These are phyloP conservation scores for Argyrosomus japonicus DNA, from an alignment of 2,113 vertebrate genomes.

Conservation along the genomic window DNA sequence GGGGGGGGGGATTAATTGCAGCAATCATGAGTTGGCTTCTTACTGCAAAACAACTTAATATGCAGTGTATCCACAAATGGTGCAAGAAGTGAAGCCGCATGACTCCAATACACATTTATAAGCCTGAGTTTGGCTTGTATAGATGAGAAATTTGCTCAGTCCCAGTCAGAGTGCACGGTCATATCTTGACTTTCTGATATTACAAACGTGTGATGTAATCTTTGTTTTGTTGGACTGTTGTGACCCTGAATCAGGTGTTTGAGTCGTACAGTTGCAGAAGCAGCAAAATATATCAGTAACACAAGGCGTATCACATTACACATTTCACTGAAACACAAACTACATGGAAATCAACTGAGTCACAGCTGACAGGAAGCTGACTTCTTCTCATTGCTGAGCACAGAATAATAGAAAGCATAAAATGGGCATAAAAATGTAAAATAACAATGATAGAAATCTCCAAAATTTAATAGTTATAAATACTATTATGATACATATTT, in stretches of 20 bases:
- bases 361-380: constrained; percentile 24
- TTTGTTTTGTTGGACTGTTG: neutral
- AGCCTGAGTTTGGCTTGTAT: neutral
- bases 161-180: neutral
- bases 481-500: too few species aligned
- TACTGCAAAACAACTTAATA: neutral
- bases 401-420: neutral
- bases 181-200: neutral
- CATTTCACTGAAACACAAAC: neutral
- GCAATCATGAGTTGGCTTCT: neutral
- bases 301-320: neutral
- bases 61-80: too few species aligned
- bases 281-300: neutral
- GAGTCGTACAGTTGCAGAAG: neutral
- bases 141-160: neutral
- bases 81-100: neutral
- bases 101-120: neutral
- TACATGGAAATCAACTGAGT: neutral
- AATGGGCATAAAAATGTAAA: neutral
- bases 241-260: neutral
- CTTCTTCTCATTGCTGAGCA: neutral
- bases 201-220: neutral
- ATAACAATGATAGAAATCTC: neutral
- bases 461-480: too few species aligned
- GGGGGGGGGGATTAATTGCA: neutral